Evolutionary conservation across 1,140 invertebrate species (phyloP), one percentile per base, ranked within the genome.

Genomic region (Branchinecta lynchi): DNA sequence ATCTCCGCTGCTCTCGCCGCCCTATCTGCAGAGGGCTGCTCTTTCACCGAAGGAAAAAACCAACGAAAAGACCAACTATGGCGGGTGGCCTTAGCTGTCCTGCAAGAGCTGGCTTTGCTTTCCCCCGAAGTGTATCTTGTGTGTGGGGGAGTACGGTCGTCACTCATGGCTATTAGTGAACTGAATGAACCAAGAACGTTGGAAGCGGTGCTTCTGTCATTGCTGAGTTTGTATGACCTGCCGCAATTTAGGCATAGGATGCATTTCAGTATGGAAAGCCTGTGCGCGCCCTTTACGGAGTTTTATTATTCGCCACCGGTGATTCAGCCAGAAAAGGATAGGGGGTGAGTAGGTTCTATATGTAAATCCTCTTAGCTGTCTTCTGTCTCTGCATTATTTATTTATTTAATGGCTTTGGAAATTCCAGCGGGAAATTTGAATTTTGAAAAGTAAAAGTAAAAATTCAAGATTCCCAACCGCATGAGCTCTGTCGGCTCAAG

Each of bases 291-390:
- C 12, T 60, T 60, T 60, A 60, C 51, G 1, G 51, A 60, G 51
- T 60, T 60, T 20, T 60, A 15, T 60, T 60, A 15, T 20, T 60
- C 51, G 17, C 51, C 51, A 12, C 51, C 17, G 12, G 51, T 60
- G 51, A 60, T 60, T 20, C 51, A 60, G 12, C 51, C 51, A 60
- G 51, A 60, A 15, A 60, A 60, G 51, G 51, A 60, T 12, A 60
- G 6, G 17, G 12, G 17, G 51, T 60, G 17, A 60, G 51, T 60
- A 15, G 51, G 12, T 12, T 60, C 51, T 6, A 15, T 3, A 60
- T 60, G 9, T 51, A 9, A n/a, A 9, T n/a, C n/a, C 46, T 9
- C n/a, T 51, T 51, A n/a, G 46, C 46, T 51, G 9, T 51, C 9
- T 51, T 51, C n/a, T 51, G 46, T 51, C 46, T 51, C 46, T 51